A percentile compares a stretch with the other conserved stretches of the same genome.
phyloP scores from a whole-genome alignment of 1,140 invertebrate species.

The Globodera ellingtonae region DNA sequence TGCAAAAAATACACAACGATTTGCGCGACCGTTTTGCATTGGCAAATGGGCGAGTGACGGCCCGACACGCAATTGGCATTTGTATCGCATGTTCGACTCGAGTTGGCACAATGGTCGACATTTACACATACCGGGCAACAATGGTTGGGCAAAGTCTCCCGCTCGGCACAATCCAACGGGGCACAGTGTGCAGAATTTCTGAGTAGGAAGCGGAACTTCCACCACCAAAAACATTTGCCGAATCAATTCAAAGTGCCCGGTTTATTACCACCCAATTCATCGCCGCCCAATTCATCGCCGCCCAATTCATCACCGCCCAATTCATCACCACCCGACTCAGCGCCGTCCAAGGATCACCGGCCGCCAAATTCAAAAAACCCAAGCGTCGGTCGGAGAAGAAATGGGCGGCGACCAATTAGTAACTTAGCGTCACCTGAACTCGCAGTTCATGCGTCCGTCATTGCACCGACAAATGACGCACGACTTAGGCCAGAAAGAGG shows the following conservation, averaged over 20 bases:
- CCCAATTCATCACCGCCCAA: no score
- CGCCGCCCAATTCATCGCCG: neutral
- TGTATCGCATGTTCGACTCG: constrained; percentile 38
- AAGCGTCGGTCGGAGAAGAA: constrained; percentile 14
- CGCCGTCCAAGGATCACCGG: no score
- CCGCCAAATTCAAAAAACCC: no score
- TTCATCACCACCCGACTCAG: neutral
- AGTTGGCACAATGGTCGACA: constrained; percentile 44
- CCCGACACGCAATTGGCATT: constrained; percentile 55
- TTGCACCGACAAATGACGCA: constrained; percentile 53
- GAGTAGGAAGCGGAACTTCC: constrained; percentile 11
- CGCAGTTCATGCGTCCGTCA: constrained; percentile 54
- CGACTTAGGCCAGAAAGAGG: constrained; percentile 52
- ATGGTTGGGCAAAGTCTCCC: constrained; percentile 57
- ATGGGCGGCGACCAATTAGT: constrained; percentile 17
- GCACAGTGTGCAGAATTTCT: constrained; percentile 51
- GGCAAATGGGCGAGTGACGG: constrained; percentile 45
- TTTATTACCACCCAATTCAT: neutral
- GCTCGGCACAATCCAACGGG: constrained; percentile 43
- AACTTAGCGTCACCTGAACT: constrained; percentile 50
- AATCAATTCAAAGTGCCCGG: constrained; percentile 14
- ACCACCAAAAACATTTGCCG: neutral
- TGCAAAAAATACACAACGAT: neutral
- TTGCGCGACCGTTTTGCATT: constrained; percentile 48
- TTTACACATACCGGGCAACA: constrained; percentile 59